These are phyloP conservation scores for Lutjanus argentimaculatus DNA, from an alignment of 2,797 vertebrate species.

Conservation along the genomic window DNA sequence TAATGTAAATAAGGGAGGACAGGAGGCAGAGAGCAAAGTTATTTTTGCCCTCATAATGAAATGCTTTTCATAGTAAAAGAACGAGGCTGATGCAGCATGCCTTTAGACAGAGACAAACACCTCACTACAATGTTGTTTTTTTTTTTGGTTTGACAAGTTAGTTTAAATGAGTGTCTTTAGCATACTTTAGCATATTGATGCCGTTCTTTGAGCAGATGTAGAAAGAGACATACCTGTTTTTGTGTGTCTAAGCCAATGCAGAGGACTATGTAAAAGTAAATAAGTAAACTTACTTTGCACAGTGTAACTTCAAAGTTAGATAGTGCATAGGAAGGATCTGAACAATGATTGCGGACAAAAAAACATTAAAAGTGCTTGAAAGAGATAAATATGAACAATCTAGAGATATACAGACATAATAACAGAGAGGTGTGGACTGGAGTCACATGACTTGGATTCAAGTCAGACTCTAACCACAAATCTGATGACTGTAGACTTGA, in stretches of 20 bases:
- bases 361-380: neutral
- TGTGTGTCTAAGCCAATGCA: neutral
- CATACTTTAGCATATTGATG: slow-evolving; percentile 14
- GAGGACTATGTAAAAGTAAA: neutral
- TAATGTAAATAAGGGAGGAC: slow-evolving; percentile 50
- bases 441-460: no score
- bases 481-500: no score
- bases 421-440: no score
- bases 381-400: neutral
- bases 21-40: slow-evolving; percentile 47
- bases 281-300: neutral
- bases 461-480: no score
- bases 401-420: neutral
- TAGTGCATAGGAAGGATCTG: neutral
- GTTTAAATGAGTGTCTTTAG: slow-evolving; percentile 29
- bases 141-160: slow-evolving; percentile 32
- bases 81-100: slow-evolving; percentile 61
- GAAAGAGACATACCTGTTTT: neutral
- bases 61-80: slow-evolving; percentile 47
- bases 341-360: neutral
- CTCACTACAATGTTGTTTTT: slow-evolving; percentile 39
- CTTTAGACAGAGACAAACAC: slow-evolving; percentile 18
- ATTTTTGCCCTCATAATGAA: slow-evolving; percentile 62
- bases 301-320: neutral
- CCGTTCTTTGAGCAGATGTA: neutral